Percentiles rank a stretch among this genome's conserved stretches.
These are phyloP conservation scores for Zaprionus africanus DNA, from an alignment of 1,140 invertebrate species.

Conservation along the genomic window DNA sequence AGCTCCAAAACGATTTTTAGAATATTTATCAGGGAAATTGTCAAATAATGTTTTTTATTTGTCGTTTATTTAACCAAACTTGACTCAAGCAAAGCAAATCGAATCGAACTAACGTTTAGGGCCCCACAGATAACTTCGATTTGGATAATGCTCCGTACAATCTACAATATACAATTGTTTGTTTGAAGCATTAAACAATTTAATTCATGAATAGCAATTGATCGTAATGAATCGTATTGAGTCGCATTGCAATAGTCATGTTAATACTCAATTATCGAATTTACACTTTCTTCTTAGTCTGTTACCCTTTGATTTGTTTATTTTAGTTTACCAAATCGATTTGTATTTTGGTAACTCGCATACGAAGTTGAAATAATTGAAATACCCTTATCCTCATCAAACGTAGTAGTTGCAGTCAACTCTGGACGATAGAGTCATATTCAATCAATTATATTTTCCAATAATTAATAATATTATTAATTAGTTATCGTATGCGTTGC, in stretches of 20 bases:
- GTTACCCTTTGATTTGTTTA: conserved; percentile 74
- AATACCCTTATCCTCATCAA: conserved; percentile 59
- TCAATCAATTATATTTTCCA: conserved; percentile 49
- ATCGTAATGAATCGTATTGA: conserved; percentile 26
- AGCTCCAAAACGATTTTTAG: conserved; percentile 17
- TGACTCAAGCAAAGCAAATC: neutral
- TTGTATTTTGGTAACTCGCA: conserved; percentile 67
- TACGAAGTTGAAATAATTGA: conserved; percentile 43
- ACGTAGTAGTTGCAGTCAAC: conserved; percentile 60
- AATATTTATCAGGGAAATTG: conserved; percentile 6
- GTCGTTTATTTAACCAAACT: neutral
- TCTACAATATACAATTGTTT: conserved; percentile 25
- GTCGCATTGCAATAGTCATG: conserved; percentile 28
- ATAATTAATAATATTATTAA: conserved; percentile 43
- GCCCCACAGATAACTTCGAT: neutral
- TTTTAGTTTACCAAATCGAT: conserved; percentile 56
- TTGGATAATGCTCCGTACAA: neutral
- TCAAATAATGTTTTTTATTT: conserved; percentile 24
- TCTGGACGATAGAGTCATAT: conserved; percentile 43
- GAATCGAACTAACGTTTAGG: conserved; percentile 14
- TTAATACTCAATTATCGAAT: conserved; percentile 51
- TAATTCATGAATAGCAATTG: conserved; percentile 21
- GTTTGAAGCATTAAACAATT: conserved; percentile 9
- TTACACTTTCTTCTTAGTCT: conserved; percentile 66
- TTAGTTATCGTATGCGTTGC: conserved; percentile 36